Evolutionary conservation across 30 jellyfish, hydroid and myxozoan genomes (phyloP), one percentile per base, ranked within the genome.

Genomic region (Sanderia malayensis): DNA sequence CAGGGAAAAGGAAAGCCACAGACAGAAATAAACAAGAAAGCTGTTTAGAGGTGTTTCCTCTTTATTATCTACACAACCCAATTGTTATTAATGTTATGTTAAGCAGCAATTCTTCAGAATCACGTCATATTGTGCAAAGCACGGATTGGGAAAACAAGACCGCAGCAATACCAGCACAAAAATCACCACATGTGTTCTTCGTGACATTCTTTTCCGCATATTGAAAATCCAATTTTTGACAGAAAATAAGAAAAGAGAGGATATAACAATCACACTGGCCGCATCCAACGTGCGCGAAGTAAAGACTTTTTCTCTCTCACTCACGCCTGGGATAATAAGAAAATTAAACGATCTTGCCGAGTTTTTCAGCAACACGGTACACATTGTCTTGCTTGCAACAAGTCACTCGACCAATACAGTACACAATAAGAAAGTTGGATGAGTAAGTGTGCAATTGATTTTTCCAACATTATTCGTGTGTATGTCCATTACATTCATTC

Each of bases 71-170:
- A 22, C 30, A 17, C 19, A 23, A 45, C 31, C 31, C 49, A 73
- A 55, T 31, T 0, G 55, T 32, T n/a, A 34, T 30, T 57, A 4
- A 57, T 73, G 74, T 73, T 73, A 73, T 73, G 85, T 69, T 73
- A 73, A 73, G 85, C 85, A 73, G 85, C n/a, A n/a, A 6, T 32
- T 61, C 68, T 44, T 41, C 45, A 67, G 19, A 37, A 37, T 4
- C 10, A 22, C 2, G 19, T 70, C 71, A 70, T 45, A 70, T 60
- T 19, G 82, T 26, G 74, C 30, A 55, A 49, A 28, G 58, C 74
- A 55, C 74, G 62, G 74, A 52, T 32, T 73, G 74, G 23, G 18
- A 68, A 59, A 68, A 68, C 80, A 68, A 7, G 68, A 11, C 80
- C 32, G 37, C 63, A n/a, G n/a, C n/a, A 31, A 33, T 3, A 66